Evolutionary conservation across 2,888 invertebrate species (phyloP).

Genomic region (Xestia sexstrigata): DNA sequence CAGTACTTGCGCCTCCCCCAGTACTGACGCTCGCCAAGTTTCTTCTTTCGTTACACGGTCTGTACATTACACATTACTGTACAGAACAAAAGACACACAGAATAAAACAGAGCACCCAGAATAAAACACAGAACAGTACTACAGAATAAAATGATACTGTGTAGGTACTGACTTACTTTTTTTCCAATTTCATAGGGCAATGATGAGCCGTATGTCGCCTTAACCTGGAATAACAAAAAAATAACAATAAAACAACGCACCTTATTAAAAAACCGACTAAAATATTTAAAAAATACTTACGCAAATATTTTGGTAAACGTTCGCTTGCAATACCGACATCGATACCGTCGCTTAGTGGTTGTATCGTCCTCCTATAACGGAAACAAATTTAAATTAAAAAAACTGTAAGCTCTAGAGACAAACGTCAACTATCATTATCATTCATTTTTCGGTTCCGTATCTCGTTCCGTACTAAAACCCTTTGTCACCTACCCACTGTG

Average conservation of each 20-base stretch:
- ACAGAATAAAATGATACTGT: not conserved
- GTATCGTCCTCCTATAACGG: slow-evolving; percentile 61
- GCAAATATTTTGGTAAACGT: slow-evolving; percentile 76
- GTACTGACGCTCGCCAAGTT: no score
- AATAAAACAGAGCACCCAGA: not conserved
- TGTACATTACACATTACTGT: not conserved
- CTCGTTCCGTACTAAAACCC: not conserved
- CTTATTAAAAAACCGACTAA: not conserved
- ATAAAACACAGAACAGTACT: no score
- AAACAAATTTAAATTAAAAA: not conserved
- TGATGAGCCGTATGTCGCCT: slow-evolving; percentile 73
- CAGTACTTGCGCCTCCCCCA: no score
- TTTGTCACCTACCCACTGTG: not conserved
- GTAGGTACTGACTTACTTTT: slow-evolving; percentile 59
- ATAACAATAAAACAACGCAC: not conserved
- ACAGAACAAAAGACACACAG: not conserved
- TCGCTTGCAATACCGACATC: slow-evolving; percentile 75
- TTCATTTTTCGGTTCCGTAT: not conserved
- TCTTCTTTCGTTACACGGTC: no score
- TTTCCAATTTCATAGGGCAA: slow-evolving; percentile 71
- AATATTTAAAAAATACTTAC: slow-evolving; percentile 69
- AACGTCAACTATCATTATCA: not conserved
- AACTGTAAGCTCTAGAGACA: not conserved
- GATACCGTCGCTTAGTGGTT: slow-evolving; percentile 65
- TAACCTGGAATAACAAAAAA: slow-evolving; percentile 71